Conservation (phyloP, 1,140 invertebrate species). For the Drosophila orena region DNA sequence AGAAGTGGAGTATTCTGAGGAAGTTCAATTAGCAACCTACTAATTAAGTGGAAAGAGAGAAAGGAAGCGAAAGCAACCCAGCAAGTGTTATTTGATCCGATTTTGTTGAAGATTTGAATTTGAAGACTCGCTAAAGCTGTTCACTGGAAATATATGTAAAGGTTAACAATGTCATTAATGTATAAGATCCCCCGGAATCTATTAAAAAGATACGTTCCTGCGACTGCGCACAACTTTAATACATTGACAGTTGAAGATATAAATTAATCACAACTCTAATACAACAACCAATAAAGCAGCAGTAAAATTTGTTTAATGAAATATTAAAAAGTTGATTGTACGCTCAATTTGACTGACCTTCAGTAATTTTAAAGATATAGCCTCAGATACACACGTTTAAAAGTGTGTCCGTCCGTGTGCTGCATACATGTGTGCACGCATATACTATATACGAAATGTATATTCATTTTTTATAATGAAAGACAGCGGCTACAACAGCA, state of each 20-base stretch:
- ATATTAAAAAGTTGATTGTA: slow-evolving; percentile 78
- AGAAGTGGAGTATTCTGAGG: slow-evolving; percentile 53
- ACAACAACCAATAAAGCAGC: slow-evolving; percentile 12
- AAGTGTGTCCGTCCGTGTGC: slow-evolving; percentile 25
- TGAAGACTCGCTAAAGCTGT: no score
- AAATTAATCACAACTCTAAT: slow-evolving; percentile 5
- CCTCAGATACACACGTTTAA: slow-evolving; percentile 42
- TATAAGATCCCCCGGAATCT: no score
- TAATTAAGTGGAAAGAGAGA: slow-evolving; percentile 10
- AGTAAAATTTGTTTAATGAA: slow-evolving; percentile 54
- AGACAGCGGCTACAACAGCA: slow-evolving; percentile 41
- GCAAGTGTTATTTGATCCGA: slow-evolving; percentile 1
- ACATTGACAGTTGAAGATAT: slow-evolving; percentile 3
- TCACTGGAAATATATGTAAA: not conserved
- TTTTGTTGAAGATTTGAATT: no score
- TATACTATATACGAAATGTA: slow-evolving; percentile 63
- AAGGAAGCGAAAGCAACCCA: slow-evolving; percentile 14
- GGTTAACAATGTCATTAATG: not conserved
- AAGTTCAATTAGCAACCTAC: slow-evolving; percentile 63
- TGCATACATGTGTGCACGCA: slow-evolving; percentile 30
- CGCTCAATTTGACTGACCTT: slow-evolving; percentile 75
- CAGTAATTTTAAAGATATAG: slow-evolving; percentile 76
- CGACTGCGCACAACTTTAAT: not conserved
- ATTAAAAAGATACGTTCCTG: not conserved
- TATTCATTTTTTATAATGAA: slow-evolving; percentile 67